Base-by-base conservation (phyloP, 1,140 invertebrate species). In the Pseudomyrmex concolor region DNA sequence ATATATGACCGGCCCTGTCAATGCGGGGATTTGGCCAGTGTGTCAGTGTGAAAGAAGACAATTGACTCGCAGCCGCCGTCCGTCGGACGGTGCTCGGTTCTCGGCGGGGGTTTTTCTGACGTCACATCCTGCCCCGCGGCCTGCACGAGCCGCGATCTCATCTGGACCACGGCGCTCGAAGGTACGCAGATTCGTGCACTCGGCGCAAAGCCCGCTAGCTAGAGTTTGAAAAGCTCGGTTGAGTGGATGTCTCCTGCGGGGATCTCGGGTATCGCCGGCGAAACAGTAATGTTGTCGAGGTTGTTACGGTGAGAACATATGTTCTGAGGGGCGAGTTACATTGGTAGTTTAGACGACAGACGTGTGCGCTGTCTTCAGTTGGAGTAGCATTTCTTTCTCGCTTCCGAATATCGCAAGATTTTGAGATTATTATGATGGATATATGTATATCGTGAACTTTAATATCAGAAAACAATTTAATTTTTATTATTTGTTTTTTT, bases 81-180 rank as follows among this genome's bases (percentile, higher is more conserved):
- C 89, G 85, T 89, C 89, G 88, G 66, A 88, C 86, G 81, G 87
- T 86, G 84, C 86, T 88, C 90, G 89, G 85, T 90, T 87, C 91
- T 87, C 90, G 88, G 83, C 91, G 89, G 91, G 88, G 89, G 89
- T 87, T 89, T 34, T 91, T 85, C 90, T 91, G 92, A 93, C 92
- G 92, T 93, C 92, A 93, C 91, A 92, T 93, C 92, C 92, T 92
- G 91, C 89, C 89, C 86, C 86, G 66, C 74, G 76, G 76, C 83
- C 82, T 76, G 48, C 62, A 76, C 62, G 63, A 85, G 86, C 81
- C 90, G 89, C 89, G 88, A 88, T 90, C 88, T 91, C 89, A 85
- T 91, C 76, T 90, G 88, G 87, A 89, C 89, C 88, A 84, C 84
- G 85, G 76, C 85, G 85, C 85, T 85, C 86, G 84, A 90, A 90